Evolutionary conservation across 92 coral and sea anemone genomes (phyloP), one percentile per base, ranked within the genome.

Genomic region (Parazoanthus atlanticus): DNA sequence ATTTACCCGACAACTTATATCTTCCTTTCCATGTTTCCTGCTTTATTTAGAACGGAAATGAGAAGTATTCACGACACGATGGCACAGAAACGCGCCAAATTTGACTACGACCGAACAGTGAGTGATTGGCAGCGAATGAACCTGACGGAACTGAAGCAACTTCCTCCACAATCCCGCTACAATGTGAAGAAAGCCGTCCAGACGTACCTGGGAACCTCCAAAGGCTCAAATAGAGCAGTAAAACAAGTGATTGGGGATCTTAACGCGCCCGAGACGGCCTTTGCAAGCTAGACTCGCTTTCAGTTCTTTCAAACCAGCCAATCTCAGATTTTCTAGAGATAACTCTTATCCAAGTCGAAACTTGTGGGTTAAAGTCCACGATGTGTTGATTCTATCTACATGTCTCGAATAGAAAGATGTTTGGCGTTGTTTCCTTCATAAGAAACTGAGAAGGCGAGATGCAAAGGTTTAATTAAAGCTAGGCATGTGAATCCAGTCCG

Each of bases 91-190:
- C 92, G 89, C n/a, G 91, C 91, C 87, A 89, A 93, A 41, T 88
- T 66, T 11, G 98, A 95, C 88, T 92, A 93, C 82, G 65, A 84
- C 6, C 77, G 96, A 73, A 95, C 98, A 15, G 79, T 95, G 58
- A 91, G 91, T 31, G 98, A 95, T 90, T 95, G 98, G 98, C 89
- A 95, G 81, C 88, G 98, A 73, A 95, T 95, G 98, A 95, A 95
- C 79, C 89, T 95, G 33, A 65, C 85, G 2, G 98, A 95, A 78
- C 92, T 95, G n/a, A 86, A 88, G 47, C 86, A 84, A 28, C 89
- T 95, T 21, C 96, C 96, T 15, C 75, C 92, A 15, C 98, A 93
- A 83, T 93, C 98, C 17, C 90, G 91, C 19, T 93, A 88, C 73
- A 92, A 95, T 32, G 98, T 93, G 49, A 95, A 93, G 91, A 90